phyloP scores from a whole-genome alignment of 2,888 invertebrate species.

The Strigamia transsilvanica region DNA sequence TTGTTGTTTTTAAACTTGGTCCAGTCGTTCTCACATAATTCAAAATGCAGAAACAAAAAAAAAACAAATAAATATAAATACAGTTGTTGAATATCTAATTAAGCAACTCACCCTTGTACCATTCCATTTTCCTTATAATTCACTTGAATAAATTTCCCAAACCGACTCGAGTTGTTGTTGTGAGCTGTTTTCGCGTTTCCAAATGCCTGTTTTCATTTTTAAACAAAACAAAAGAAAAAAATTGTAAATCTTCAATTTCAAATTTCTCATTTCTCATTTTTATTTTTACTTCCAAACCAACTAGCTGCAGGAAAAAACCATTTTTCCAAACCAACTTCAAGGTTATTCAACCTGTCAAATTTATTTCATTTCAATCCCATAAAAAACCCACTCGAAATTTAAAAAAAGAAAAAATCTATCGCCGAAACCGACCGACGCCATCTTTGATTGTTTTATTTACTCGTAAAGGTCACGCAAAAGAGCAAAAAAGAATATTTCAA shows the following conservation, averaged over 20 bases:
- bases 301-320: not conserved
- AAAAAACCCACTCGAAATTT: not conserved
- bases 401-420: not conserved
- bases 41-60: not conserved
- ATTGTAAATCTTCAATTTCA: not conserved
- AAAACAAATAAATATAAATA: not conserved
- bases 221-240: constrained; percentile 11
- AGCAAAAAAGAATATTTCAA: no score
- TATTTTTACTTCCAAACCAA: not conserved
- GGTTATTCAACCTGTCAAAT: not conserved
- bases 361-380: not conserved
- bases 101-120: constrained; percentile 81
- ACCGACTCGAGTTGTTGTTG: constrained; percentile 96
- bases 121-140: constrained; percentile 98
- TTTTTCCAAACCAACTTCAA: not conserved
- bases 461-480: no score
- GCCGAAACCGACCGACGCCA: not conserved
- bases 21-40: constrained; percentile 4
- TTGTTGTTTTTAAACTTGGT: not conserved
- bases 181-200: constrained; percentile 99
- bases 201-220: constrained; percentile 81
- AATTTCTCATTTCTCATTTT: not conserved
- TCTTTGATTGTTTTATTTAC: no score
- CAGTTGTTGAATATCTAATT: constrained; percentile 5
- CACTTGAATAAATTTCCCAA: constrained; percentile 97